Evolutionary conservation across 2,113 vertebrate genomes (phyloP).

Genomic region (Scophthalmus maximus): DNA sequence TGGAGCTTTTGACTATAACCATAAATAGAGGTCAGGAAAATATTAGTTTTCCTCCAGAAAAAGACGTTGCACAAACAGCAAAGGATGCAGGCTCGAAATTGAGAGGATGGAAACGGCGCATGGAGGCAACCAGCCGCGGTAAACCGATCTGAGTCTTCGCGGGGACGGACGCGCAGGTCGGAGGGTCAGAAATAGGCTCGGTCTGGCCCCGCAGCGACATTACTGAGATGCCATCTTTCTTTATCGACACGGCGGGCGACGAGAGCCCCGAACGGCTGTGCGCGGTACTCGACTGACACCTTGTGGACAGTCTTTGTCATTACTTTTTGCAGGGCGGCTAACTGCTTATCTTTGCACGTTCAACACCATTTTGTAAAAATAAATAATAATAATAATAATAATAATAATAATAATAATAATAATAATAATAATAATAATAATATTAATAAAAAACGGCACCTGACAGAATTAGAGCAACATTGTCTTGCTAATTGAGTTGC

Average conservation of each 20-base stretch:
- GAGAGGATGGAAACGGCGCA: neutral
- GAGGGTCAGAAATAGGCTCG: constrained; percentile 30
- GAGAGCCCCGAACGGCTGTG: neutral
- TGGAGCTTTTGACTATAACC: neutral
- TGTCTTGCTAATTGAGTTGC: neutral
- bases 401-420: no score
- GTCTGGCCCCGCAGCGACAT: constrained; percentile 20
- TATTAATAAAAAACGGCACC: neutral
- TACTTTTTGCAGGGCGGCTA: neutral
- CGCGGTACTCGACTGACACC: constrained; percentile 54
- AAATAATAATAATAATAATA: no score
- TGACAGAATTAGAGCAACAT: neutral
- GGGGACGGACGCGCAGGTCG: neutral
- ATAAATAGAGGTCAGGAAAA: neutral
- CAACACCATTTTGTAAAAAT: no score
- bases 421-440: no score
- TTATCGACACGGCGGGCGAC: neutral
- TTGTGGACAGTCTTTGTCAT: constrained; percentile 49
- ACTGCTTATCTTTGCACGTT: no score
- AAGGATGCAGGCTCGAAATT: neutral
- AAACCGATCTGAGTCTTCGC: neutral
- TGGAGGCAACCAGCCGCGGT: neutral
- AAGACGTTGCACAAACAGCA: neutral
- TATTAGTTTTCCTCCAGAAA: neutral
- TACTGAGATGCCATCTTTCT: constrained; percentile 49